Evolutionary conservation across 2,113 vertebrate genomes (phyloP).

Genomic region (Sorex fumeus): DNA sequence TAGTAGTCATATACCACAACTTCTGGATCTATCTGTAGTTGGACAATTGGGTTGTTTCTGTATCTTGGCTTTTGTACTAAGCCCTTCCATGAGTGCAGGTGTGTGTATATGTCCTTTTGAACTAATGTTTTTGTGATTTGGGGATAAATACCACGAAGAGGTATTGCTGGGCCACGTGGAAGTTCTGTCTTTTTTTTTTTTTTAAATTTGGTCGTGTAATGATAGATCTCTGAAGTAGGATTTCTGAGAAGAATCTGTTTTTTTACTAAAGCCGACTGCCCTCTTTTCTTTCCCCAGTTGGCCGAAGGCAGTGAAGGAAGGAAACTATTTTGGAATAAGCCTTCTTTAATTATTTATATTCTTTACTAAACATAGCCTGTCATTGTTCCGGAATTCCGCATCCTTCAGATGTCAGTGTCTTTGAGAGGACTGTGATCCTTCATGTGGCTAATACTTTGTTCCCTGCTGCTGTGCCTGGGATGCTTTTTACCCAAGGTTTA

Average conservation of each 20-base stretch:
- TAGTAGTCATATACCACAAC: neutral
- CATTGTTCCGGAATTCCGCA: constrained; percentile 55
- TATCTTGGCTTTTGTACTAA: too few species aligned
- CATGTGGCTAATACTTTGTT: neutral
- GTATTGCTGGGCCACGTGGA: too few species aligned
- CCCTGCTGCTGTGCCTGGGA: neutral
- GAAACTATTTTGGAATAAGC: constrained; percentile 9
- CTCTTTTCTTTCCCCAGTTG: neutral
- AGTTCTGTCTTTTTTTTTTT: neutral
- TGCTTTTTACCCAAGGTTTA: neutral
- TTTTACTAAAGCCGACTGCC: neutral
- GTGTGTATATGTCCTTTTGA: too few species aligned
- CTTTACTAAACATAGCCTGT: constrained; percentile 60
- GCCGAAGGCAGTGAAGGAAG: constrained; percentile 17
- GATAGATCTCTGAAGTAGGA: neutral
- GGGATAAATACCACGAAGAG: too few species aligned
- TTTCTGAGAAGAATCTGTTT: constrained; percentile 48
- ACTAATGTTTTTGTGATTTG: too few species aligned
- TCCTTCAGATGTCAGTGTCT: neutral
- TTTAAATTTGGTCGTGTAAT: neutral
- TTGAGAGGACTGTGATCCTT: constrained; percentile 32
- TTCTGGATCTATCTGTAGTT: too few species aligned
- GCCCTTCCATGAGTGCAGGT: too few species aligned
- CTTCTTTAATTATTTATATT: constrained; percentile 67
- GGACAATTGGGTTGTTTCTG: too few species aligned